phyloP scores from a whole-genome alignment of 2,888 invertebrate genomes.

The Drosophila bunnanda region DNA sequence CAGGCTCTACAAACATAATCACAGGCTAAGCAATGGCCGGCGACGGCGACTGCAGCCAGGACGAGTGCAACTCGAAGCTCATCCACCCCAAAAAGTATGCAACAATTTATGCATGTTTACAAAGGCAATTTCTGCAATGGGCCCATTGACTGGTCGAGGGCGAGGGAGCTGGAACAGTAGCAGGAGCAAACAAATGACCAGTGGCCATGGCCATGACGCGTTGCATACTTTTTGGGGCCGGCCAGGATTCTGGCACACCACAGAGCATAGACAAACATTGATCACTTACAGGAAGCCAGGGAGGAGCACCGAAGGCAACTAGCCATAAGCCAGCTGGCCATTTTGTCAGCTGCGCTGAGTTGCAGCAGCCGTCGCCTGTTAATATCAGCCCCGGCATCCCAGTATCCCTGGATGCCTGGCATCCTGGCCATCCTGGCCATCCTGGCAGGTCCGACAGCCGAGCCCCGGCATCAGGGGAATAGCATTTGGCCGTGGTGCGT shows the following conservation, averaged over 20 bases:
- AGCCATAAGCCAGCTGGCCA: constrained; percentile 65
- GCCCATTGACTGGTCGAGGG: not conserved
- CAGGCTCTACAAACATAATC: constrained; percentile 75
- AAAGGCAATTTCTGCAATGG: constrained; percentile 62
- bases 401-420: constrained; percentile 10
- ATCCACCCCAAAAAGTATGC: constrained; percentile 70
- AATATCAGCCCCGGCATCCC: constrained; percentile 58
- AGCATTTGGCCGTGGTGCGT: constrained; percentile 50
- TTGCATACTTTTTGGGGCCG: constrained; percentile 55
- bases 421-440: constrained; percentile 13
- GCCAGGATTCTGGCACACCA: constrained; percentile 55
- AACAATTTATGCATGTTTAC: constrained; percentile 80
- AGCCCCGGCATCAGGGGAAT: constrained; percentile 29
- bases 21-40: constrained; percentile 70
- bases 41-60: constrained; percentile 10
- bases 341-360: constrained; percentile 64
- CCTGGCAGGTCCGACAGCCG: constrained; percentile 18
- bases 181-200: constrained; percentile 66
- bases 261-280: constrained; percentile 78
- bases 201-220: constrained; percentile 53
- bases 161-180: constrained; percentile 20
- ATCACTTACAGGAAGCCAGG: constrained; percentile 76
- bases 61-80: constrained; percentile 35
- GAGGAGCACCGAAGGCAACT: constrained; percentile 24
- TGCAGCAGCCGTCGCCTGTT: constrained; percentile 66